phyloP scores from a whole-genome alignment of 2,797 vertebrate species.

The Mus minutoides region DNA sequence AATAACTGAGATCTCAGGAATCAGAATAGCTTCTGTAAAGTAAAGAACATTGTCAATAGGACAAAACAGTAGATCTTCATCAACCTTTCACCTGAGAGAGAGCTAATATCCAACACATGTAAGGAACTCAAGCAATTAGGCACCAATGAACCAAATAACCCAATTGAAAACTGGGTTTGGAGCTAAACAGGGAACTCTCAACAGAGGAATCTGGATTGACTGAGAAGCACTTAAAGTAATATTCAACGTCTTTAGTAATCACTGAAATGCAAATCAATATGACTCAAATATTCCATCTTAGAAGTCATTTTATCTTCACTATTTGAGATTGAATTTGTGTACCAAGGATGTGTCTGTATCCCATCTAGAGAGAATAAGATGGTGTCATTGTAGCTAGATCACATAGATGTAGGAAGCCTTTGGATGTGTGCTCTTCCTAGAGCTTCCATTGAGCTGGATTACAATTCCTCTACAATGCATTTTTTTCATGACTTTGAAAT shows the following conservation, averaged over 20 bases:
- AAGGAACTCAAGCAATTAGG: background rate
- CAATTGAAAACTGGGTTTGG: background rate
- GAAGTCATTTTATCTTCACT: background rate
- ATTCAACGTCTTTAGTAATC: background rate
- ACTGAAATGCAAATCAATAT: background rate
- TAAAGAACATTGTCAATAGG: background rate
- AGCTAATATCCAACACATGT: background rate
- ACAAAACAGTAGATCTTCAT: background rate
- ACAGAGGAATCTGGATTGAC: background rate
- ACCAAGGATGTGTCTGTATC: background rate
- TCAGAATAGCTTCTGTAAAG: background rate
- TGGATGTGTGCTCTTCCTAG: background rate
- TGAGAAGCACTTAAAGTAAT: background rate
- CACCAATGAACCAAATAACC: background rate
- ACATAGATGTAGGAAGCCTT: background rate
- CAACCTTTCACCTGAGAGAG: background rate
- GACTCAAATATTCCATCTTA: background rate
- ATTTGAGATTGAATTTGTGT: background rate
- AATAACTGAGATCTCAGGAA: background rate
- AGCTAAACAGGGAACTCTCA: background rate
- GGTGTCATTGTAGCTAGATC: background rate
- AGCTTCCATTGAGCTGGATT: background rate
- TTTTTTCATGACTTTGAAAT: background rate
- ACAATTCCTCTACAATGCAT: background rate
- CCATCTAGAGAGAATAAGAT: background rate